Conservation (phyloP, 2,797 vertebrate species). For the Gallinago nigripennis region DNA sequence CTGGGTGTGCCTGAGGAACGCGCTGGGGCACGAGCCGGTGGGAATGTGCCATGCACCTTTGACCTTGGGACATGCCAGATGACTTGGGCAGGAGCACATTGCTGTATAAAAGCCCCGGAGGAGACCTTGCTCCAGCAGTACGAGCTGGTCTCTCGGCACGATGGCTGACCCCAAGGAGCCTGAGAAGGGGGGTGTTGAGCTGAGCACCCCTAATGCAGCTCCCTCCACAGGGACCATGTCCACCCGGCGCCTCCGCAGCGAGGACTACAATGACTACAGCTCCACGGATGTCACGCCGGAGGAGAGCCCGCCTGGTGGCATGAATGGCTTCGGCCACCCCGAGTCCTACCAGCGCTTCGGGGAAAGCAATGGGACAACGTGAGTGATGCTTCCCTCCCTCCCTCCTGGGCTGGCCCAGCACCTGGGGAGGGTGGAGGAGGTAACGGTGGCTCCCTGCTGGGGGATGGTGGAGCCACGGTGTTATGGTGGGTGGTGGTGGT, state of each 20-base stretch:
- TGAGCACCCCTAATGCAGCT: conserved; percentile 7
- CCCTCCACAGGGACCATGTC: conserved; percentile 77
- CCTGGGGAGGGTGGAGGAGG: not conserved
- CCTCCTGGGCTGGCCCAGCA: not conserved
- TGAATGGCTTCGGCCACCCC: conserved; percentile 41
- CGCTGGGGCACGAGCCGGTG: not conserved
- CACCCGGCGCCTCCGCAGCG: conserved; percentile 74
- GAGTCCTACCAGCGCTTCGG: conserved; percentile 77
- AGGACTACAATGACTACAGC: conserved; percentile 81
- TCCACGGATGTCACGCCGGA: conserved; percentile 76
- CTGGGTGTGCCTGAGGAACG: not conserved
- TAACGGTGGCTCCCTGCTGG: not conserved
- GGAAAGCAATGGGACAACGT: conserved; percentile 76
- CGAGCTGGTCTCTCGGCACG: rapidly evolving
- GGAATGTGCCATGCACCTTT: not conserved
- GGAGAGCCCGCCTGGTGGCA: conserved; percentile 58
- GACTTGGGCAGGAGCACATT: not conserved
- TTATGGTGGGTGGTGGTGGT: not conserved
- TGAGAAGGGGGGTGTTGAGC: not conserved
- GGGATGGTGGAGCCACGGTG: not conserved
- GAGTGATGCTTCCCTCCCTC: conserved; percentile 36
- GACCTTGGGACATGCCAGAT: conserved; percentile 40
- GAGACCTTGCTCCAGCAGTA: not conserved
- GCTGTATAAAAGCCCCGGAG: conserved; percentile 38
- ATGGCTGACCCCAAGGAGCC: conserved; percentile 47